Evolutionary conservation across 2,113 vertebrate genomes (phyloP).

Genomic region (Protobothrops flavoviridis): DNA sequence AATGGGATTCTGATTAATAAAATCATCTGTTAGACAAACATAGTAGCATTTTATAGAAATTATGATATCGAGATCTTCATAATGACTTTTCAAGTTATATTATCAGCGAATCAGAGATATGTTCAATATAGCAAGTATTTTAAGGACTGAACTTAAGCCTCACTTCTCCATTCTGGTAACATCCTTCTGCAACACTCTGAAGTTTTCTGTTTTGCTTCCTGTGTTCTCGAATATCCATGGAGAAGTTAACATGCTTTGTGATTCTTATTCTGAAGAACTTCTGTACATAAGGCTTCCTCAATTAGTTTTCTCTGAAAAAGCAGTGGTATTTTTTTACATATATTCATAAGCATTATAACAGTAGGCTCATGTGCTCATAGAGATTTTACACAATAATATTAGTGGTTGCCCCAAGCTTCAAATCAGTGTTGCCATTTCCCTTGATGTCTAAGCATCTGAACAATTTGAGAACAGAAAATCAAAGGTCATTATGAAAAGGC

Average conservation of each 20-base stretch:
- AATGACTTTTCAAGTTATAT: neutral
- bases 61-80: neutral
- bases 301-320: neutral
- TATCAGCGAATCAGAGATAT: neutral
- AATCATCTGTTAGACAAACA: neutral
- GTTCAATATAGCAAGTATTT: neutral
- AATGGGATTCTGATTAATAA: neutral
- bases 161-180: neutral
- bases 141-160: neutral
- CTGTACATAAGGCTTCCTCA: too few species aligned
- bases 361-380: neutral
- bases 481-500: neutral
- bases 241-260: neutral
- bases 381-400: neutral
- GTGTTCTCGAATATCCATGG: neutral
- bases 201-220: neutral
- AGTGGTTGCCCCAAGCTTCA: neutral
- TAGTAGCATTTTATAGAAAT: neutral
- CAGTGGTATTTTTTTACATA: neutral
- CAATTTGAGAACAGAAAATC: neutral
- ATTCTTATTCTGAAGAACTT: neutral
- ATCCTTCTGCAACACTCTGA: neutral
- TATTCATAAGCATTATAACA: neutral
- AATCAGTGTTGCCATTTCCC: neutral
- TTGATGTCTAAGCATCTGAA: neutral